Conservation (phyloP, 2,888 invertebrate genomes). For the Monopis laevigella region DNA sequence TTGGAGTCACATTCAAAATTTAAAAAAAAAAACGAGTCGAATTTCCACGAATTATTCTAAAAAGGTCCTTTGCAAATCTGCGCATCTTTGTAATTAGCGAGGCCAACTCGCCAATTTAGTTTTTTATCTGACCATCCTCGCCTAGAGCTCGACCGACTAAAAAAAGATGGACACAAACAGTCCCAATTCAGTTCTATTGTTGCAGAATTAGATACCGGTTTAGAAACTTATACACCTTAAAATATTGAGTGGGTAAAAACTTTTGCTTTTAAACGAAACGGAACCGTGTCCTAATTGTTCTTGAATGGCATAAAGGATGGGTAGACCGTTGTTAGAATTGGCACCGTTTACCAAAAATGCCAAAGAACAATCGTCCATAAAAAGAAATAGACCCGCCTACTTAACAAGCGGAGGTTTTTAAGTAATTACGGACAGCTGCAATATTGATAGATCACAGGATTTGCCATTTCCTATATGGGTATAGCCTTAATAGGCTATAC, state of each 20-base stretch:
- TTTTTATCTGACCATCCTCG: constrained; percentile 14
- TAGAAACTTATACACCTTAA: too few species aligned
- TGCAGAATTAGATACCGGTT: background rate
- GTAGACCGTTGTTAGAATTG: constrained; percentile 24
- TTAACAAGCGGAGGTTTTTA: constrained; percentile 36
- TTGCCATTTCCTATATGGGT: constrained; percentile 30
- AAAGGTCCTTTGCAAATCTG: constrained; percentile 22
- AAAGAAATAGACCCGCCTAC: constrained; percentile 34
- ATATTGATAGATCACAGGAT: constrained; percentile 30
- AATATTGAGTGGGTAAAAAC: too few species aligned
- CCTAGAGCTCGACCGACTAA: constrained; percentile 21
- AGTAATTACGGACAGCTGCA: constrained; percentile 39
- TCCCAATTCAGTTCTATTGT: background rate
- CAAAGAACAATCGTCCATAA: constrained; percentile 28
- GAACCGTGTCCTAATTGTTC: background rate
- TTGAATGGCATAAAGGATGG: background rate
- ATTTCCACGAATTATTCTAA: constrained; percentile 21
- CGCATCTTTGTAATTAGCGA: constrained; percentile 26
- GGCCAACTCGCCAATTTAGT: constrained; percentile 23
- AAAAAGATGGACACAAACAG: background rate
- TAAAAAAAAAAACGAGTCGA: constrained; percentile 6
- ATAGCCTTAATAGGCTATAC: constrained; percentile 34
- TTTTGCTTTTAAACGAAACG: background rate
- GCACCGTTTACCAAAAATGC: constrained; percentile 36
- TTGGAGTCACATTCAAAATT: constrained; percentile 8